Base-by-base conservation (phyloP, 2,888 invertebrate genomes). In the Syrista parreyssii region DNA sequence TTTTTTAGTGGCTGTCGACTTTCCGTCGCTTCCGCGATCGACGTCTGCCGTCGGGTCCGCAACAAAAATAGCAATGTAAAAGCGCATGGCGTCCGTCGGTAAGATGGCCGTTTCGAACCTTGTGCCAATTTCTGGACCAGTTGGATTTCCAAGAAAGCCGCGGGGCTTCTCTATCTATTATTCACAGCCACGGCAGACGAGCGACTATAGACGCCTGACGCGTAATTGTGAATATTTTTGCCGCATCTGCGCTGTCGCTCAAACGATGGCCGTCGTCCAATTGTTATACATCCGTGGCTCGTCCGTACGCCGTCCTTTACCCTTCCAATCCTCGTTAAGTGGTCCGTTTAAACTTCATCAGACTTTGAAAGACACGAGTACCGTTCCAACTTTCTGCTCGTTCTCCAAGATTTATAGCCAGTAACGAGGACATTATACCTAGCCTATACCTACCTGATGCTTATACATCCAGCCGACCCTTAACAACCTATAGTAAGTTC, bases 161-260 rank as follows among this genome's bases (percentile, higher is more conserved):
- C 68, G 76, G 76, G 23, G 40, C 36, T 35, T 68, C 68, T 73
- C 68, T 31, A 68, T 76, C 55, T 23, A 23, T 55, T 55, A 55
- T 55, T 55, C 55, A 55, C 55, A 55, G 71, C 6, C 32, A 32
- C 31, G 71, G 71, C 31, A 82, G 82, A 80, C 79, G 82, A 81
- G 80, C 79, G 84, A 86, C 87, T 87, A 88, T 90, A 33, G 71
- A 71, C 23, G 71, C 71, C 6, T 23, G 85, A 84, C 87, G 85
- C 84, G 89, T 89, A 91, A 90, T 90, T 90, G 90, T 89, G 89
- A 88, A 90, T 90, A 88, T 89, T 90, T 90, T 89, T 87, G 89
- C 85, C 86, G 87, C 89, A 90, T 90, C 88, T 89, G 90, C 83
- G 87, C 89, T 87, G 90, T 89, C 90, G 85, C 87, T 91, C 90